These are phyloP conservation scores for Dryobotodes eremita DNA, from an alignment of 2,888 invertebrate genomes.

Conservation along the genomic window DNA sequence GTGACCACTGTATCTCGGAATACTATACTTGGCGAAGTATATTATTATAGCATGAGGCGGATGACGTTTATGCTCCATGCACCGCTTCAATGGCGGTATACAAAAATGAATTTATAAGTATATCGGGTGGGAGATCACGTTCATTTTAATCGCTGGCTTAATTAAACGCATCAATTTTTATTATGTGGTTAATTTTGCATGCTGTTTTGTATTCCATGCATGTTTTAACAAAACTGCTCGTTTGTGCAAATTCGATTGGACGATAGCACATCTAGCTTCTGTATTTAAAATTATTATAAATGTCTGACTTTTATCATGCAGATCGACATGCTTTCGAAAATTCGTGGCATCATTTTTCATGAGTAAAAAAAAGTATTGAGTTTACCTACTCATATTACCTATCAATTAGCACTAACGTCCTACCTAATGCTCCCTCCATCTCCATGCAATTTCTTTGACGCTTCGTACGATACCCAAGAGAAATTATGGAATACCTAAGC, in stretches of 20 bases:
- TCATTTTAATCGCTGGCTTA: constrained; percentile 12
- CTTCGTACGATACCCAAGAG: neutral
- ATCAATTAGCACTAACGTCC: too few species aligned
- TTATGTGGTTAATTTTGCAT: constrained; percentile 11
- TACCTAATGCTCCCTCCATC: neutral
- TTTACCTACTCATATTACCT: neutral
- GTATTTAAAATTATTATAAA: too few species aligned
- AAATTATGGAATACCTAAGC: neutral
- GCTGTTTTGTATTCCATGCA: too few species aligned
- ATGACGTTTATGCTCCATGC: too few species aligned
- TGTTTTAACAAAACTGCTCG: neutral
- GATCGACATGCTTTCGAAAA: too few species aligned
- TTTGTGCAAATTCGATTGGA: neutral
- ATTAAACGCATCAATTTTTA: constrained; percentile 13
- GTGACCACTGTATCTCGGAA: too few species aligned
- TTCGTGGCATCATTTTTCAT: too few species aligned
- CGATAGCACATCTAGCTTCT: neutral
- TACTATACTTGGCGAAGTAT: too few species aligned
- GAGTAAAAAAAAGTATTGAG: neutral
- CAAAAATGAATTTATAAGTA: neutral
- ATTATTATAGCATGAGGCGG: too few species aligned
- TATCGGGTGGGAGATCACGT: neutral
- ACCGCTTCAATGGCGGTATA: neutral
- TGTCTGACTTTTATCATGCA: neutral
- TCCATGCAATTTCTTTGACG: neutral